phyloP scores from a whole-genome alignment of 2,888 invertebrate species.

The Scaptomyza cyrtandrae region DNA sequence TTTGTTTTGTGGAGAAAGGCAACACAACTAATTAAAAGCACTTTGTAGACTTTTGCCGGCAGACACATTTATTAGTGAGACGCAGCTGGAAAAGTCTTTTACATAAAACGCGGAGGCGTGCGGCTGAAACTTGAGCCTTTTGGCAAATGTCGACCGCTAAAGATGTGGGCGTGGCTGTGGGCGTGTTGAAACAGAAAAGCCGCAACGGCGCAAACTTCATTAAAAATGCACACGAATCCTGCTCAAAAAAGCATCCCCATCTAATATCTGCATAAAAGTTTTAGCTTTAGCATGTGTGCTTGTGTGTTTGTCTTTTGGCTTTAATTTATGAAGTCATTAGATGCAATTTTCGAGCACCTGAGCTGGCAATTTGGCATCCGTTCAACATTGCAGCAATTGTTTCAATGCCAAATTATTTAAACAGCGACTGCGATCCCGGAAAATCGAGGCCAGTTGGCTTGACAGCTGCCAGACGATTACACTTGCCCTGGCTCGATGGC shows the following conservation, averaged over 20 bases:
- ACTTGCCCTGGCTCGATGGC: not conserved
- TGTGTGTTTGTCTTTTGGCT: slow-evolving; percentile 18
- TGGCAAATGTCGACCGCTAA: slow-evolving; percentile 62
- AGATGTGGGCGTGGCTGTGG: slow-evolving; percentile 54
- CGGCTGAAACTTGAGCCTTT: slow-evolving; percentile 63
- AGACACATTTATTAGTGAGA: slow-evolving; percentile 65
- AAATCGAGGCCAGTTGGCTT: slow-evolving; percentile 67
- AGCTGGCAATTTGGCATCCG: slow-evolving; percentile 52
- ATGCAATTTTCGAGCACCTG: slow-evolving; percentile 70
- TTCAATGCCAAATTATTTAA: slow-evolving; percentile 47
- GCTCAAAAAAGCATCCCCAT: slow-evolving; percentile 41
- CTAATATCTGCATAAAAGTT: slow-evolving; percentile 41
- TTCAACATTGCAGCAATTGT: slow-evolving; percentile 52
- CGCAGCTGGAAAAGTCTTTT: slow-evolving; percentile 49
- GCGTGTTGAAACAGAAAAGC: slow-evolving; percentile 41
- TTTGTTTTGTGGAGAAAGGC: slow-evolving; percentile 42
- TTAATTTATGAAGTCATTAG: slow-evolving; percentile 73
- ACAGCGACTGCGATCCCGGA: slow-evolving; percentile 23
- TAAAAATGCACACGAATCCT: slow-evolving; percentile 67
- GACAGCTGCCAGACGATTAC: slow-evolving; percentile 60
- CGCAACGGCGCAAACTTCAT: slow-evolving; percentile 64
- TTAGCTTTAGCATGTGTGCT: not conserved
- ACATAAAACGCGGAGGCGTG: slow-evolving; percentile 10
- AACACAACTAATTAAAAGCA: slow-evolving; percentile 76
- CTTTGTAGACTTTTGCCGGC: slow-evolving; percentile 59